Conservation (phyloP, 2,888 invertebrate species). For the Agrochola litura region DNA sequence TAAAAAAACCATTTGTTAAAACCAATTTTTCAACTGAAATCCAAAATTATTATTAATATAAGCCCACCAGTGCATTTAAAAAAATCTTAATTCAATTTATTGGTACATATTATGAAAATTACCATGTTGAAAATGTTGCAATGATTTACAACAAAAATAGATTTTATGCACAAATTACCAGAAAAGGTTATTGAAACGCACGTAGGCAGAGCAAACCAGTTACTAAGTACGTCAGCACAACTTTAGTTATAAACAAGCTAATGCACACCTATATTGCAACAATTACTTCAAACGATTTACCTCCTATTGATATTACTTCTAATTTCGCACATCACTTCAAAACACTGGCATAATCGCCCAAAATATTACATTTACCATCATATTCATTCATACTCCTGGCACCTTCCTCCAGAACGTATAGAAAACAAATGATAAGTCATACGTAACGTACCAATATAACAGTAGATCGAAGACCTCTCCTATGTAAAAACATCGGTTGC, state of each 20-base stretch:
- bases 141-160: background rate
- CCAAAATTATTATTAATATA: background rate
- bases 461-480: slow-evolving; percentile 62
- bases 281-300: slow-evolving; percentile 1
- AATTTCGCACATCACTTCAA: background rate
- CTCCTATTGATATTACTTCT: slow-evolving; percentile 1
- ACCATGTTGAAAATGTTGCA: background rate
- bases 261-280: slow-evolving; percentile 16
- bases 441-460: slow-evolving; percentile 63
- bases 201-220: slow-evolving; percentile 11
- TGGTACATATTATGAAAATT: background rate
- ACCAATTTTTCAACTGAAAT: no score
- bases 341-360: slow-evolving; percentile 18
- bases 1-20: no score
- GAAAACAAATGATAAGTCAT: slow-evolving; percentile 63
- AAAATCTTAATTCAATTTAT: background rate
- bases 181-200: slow-evolving; percentile 31
- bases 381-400: slow-evolving; percentile 64
- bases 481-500: slow-evolving; percentile 69
- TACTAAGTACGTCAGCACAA: slow-evolving; percentile 9
- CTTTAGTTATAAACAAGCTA: slow-evolving; percentile 11
- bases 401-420: slow-evolving; percentile 44
- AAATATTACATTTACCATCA: slow-evolving; percentile 29
- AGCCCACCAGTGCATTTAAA: no score
- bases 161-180: background rate